phyloP scores from a whole-genome alignment of 2,797 vertebrate species.

The Leptoclinus maculatus region DNA sequence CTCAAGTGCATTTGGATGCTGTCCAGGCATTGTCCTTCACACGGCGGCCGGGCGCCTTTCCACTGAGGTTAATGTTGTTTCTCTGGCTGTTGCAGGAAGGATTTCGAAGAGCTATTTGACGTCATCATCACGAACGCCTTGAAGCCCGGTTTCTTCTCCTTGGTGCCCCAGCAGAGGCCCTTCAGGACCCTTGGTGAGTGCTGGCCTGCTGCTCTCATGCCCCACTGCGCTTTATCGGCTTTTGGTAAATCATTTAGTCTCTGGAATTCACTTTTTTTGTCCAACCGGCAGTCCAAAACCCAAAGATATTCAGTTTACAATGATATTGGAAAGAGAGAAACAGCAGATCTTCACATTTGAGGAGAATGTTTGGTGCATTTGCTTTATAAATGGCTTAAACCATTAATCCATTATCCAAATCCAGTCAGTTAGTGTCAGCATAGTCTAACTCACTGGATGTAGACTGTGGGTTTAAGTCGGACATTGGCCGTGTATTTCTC shows the following conservation, averaged over 20 bases:
- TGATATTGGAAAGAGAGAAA: not conserved
- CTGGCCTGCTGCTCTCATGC: not conserved
- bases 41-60: not conserved
- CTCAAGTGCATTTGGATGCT: constrained; percentile 23
- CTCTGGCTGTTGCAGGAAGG: constrained; percentile 82
- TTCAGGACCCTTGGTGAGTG: constrained; percentile 93
- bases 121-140: constrained; percentile 95
- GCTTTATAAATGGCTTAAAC: too few species aligned
- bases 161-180: constrained; percentile 91
- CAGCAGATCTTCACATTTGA: too few species aligned
- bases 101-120: constrained; percentile 94
- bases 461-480: too few species aligned
- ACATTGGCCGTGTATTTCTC: too few species aligned
- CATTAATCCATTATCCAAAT: too few species aligned
- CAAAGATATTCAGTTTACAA: not conserved
- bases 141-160: constrained; percentile 97
- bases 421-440: too few species aligned
- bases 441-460: too few species aligned
- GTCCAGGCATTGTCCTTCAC: constrained; percentile 34
- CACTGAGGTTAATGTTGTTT: constrained; percentile 36
- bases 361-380: not conserved
- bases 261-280: not conserved
- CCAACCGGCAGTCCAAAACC: not conserved
- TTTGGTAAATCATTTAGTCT: not conserved
- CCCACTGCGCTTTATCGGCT: not conserved